These are phyloP conservation scores for Fopius arisanus DNA, from an alignment of 1,140 invertebrate species.

Conservation along the genomic window DNA sequence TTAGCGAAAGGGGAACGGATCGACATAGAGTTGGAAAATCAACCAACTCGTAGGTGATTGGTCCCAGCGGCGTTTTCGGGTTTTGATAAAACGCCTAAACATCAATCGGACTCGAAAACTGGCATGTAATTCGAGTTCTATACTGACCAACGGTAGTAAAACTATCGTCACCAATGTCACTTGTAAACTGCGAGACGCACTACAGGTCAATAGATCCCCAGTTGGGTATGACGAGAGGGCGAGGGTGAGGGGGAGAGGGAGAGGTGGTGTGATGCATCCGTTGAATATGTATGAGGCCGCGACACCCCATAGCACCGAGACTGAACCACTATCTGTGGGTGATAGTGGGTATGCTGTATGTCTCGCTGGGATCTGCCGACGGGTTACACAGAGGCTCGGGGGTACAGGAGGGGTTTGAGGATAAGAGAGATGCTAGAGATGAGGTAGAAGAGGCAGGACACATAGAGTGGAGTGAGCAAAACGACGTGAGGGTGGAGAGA, in stretches of 20 bases:
- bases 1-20: background rate
- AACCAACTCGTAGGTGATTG: slow-evolving; percentile 14
- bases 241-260: slow-evolving; percentile 24
- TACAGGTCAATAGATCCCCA: slow-evolving; percentile 60
- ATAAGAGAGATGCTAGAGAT: slow-evolving; percentile 19
- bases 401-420: slow-evolving; percentile 25
- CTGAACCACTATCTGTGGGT: slow-evolving; percentile 62
- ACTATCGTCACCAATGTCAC: slow-evolving; percentile 50
- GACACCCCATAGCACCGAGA: slow-evolving; percentile 60
- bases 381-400: slow-evolving; percentile 26
- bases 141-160: slow-evolving; percentile 39
- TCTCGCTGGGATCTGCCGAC: slow-evolving; percentile 53
- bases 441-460: background rate
- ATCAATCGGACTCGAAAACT: slow-evolving; percentile 64
- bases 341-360: slow-evolving; percentile 63
- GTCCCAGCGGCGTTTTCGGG: slow-evolving; percentile 43
- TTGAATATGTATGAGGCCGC: slow-evolving; percentile 65
- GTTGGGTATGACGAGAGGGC: slow-evolving; percentile 26
- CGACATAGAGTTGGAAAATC: slow-evolving; percentile 30
- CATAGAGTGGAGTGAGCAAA: background rate
- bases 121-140: slow-evolving; percentile 61
- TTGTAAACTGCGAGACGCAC: slow-evolving; percentile 45
- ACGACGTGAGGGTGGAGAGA: background rate
- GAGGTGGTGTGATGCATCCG: slow-evolving; percentile 57
- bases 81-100: slow-evolving; percentile 60